A percentile compares a stretch with the other conserved stretches of the same genome.
These are phyloP conservation scores for Eueides isabella DNA, from an alignment of 1,140 invertebrate genomes.

Conservation along the genomic window DNA sequence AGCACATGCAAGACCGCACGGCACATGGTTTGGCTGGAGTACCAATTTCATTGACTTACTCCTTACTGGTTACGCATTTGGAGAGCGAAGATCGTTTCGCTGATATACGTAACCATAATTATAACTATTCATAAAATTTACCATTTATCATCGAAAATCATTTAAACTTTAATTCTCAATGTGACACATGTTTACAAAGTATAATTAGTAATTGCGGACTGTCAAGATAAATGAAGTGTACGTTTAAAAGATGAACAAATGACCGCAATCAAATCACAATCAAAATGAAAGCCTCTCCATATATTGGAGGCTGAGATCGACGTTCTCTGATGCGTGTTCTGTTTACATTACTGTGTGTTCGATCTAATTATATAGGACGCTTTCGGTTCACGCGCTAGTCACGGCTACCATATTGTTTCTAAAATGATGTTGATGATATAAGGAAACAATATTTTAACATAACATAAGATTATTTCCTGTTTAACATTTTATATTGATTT, in stretches of 20 bases:
- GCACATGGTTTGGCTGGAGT: slow-evolving; percentile 35
- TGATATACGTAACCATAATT: neutral
- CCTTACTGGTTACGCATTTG: neutral
- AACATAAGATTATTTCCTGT: neutral
- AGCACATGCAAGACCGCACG: slow-evolving; percentile 50
- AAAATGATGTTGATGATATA: neutral
- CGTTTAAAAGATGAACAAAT: slow-evolving; percentile 66
- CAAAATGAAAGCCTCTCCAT: slow-evolving; percentile 64
- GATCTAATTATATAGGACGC: slow-evolving; percentile 40
- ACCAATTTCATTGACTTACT: slow-evolving; percentile 15
- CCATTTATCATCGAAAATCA: neutral
- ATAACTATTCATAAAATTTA: neutral
- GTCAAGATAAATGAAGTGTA: slow-evolving; percentile 31
- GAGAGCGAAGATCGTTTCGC: neutral
- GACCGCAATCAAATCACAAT: slow-evolving; percentile 72
- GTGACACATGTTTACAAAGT: neutral
- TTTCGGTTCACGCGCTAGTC: slow-evolving; percentile 33
- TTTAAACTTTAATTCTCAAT: too few species aligned
- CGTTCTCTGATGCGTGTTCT: slow-evolving; percentile 43
- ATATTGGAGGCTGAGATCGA: slow-evolving; percentile 39
- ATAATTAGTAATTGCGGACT: neutral
- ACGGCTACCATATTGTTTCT: slow-evolving; percentile 33
- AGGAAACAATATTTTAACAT: neutral
- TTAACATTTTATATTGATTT: neutral
- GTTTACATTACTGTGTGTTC: slow-evolving; percentile 60